A percentile compares a stretch with the other conserved stretches of the same genome.
phyloP scores from a whole-genome alignment of 2,797 vertebrate genomes.

The Molossus molossus region DNA sequence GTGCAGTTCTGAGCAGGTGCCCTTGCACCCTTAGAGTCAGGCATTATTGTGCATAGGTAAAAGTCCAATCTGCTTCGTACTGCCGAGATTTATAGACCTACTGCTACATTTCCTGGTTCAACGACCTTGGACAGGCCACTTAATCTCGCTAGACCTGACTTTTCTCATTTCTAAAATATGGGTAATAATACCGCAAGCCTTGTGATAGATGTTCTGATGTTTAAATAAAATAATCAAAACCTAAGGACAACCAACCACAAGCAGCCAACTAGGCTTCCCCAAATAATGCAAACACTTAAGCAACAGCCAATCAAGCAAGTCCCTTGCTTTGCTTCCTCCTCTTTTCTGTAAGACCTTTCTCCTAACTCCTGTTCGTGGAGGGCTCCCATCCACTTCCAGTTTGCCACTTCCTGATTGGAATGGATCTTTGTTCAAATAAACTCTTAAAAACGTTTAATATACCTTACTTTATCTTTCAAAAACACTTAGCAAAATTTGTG shows the following conservation, averaged over 20 bases:
- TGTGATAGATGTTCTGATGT: neutral
- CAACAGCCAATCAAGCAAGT: neutral
- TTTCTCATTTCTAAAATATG: neutral
- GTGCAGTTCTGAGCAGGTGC: neutral
- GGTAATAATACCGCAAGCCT: neutral
- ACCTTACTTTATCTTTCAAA: neutral
- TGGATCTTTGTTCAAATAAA: neutral
- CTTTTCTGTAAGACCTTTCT: neutral
- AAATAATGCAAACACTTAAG: neutral
- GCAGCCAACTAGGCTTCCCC: neutral
- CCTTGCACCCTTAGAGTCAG: neutral
- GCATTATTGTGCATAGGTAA: neutral
- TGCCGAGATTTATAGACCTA: neutral
- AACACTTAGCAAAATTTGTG: neutral
- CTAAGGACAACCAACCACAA: neutral
- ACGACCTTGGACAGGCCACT: neutral
- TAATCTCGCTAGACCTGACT: neutral
- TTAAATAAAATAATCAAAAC: slow-evolving; percentile 4
- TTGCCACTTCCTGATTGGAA: neutral
- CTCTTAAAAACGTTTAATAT: neutral
- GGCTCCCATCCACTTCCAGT: neutral
- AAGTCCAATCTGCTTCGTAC: neutral
- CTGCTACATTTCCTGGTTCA: neutral
- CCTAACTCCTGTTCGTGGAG: neutral
- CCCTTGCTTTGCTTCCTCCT: neutral